Base-by-base conservation (phyloP, 2,888 invertebrate genomes). In the Orchesella flavescens region DNA sequence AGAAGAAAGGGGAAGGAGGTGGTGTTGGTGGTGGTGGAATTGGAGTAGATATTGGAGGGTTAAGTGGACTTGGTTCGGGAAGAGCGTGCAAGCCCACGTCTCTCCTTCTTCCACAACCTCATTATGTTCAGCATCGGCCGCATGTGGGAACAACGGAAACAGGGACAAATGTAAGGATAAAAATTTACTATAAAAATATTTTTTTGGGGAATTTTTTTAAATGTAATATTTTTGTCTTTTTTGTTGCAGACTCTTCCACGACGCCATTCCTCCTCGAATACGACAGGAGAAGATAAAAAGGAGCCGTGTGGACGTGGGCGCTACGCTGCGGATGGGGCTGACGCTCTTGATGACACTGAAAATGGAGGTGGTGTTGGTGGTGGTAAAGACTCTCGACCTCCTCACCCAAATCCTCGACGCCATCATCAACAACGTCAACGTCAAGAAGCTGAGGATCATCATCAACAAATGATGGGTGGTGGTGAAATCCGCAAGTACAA, bases 401-500 rank as follows among this genome's bases (percentile, higher is more conserved):
- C 12, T n/a, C 12, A 12, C 5, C n/a, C 49, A 3, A 12, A 49
- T n/a, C 49, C 49, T 10, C 49, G 49, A 17, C 17, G 17, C 46
- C 44, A 57, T 19, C 59, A 24, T 23, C 72, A 65, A 9, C 57
- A 63, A n/a, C 24, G 19, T n/a, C 65, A 63, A n/a, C 72, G 43
- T 55, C 63, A 79, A 49, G 49, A 46, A 9, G 13, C 34, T 12
- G 73, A 68, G 21, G 44, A 65, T 12, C 15, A 21, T 23, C 15
- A 71, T 53, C 43, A 73, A n/a, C 44, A 19, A 10, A 12, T 15
- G 21, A n/a, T n/a, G 13, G 53, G 49, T 17, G 44, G 53, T 66
- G 73, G 68, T 0, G 81, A 82, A 23, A 68, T 82, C 7, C 73
- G 83, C 9, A 84, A 84, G 65, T 84, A 79, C 78, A 79, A 75